Conservation (phyloP, 2,888 invertebrate genomes). For the Pogonocherus hispidulus region DNA sequence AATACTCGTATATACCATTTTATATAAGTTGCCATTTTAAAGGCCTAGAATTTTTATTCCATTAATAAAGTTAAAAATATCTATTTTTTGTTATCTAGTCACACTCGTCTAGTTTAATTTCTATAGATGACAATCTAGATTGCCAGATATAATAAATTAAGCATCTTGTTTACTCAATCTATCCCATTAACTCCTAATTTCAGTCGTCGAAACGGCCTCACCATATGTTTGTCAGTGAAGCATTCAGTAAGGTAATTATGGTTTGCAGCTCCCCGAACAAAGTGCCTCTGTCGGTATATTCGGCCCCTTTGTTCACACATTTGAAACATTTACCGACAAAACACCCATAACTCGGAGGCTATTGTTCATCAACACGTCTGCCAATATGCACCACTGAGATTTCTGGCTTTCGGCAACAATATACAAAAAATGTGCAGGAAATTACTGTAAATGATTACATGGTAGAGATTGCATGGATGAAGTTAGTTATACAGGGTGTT, state of each 20-base stretch:
- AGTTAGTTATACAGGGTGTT: not conserved
- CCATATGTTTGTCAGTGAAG: not conserved
- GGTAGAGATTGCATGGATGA: not conserved
- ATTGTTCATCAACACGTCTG: conserved; percentile 39
- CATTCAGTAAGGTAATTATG: conserved; percentile 13
- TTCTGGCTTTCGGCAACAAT: not conserved
- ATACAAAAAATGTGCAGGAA: not conserved
- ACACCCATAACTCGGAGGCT: conserved; percentile 27
- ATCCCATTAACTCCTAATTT: not conserved
- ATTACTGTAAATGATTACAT: not conserved
- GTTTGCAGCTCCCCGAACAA: conserved; percentile 4
- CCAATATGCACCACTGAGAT: conserved; percentile 23
- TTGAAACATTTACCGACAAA: conserved; percentile 24
- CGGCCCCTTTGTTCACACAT: conserved; percentile 17
- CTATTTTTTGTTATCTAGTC: too few relatives aligned
- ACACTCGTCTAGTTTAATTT: too few relatives aligned
- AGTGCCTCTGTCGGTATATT: conserved; percentile 23
- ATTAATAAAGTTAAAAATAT: too few relatives aligned
- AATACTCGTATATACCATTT: too few relatives aligned
- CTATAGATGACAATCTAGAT: too few relatives aligned
- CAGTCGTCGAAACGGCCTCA: not conserved
- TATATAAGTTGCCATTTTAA: too few relatives aligned
- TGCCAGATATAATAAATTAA: not conserved
- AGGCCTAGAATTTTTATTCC: too few relatives aligned
- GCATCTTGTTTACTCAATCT: too few relatives aligned